Evolutionary conservation across 2,888 invertebrate genomes (phyloP), one percentile per base, ranked within the genome.

Genomic region (Malthinus seriepunctatus): DNA sequence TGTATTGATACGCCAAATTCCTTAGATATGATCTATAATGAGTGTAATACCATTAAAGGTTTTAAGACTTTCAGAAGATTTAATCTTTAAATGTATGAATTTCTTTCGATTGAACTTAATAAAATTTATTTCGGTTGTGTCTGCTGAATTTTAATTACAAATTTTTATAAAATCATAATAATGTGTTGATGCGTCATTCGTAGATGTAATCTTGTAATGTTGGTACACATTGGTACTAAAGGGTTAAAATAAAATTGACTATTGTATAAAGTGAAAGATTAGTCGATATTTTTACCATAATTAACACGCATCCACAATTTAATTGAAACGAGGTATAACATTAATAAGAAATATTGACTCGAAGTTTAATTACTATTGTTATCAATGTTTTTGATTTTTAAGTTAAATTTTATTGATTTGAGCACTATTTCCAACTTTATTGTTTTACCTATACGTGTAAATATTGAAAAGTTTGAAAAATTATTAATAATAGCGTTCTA

Each of bases 141-240:
- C 6, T 37, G 37, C 10, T 23, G 50, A 53, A 50, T 53, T 58
- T 53, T 58, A 58, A 60, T 60, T 60, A 60, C 42, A 39, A 47
- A 51, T 54, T 60, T 51, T 48, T 55, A 51, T 51, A 51, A 60
- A 56, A 56, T 54, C 59, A 58, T 54, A 49, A 50, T 64, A 71
- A 71, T 72, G 39, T 42, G 39, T 15, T 15, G 72, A 72, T 72
- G 71, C 71, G 63, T 51, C 68, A 69, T 69, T 71, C 69, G 67
- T 65, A 74, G 74, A 76, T 76, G 72, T 71, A 73, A 75, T 76
- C 74, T 75, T 69, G 71, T 69, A 69, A 68, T 69, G 71, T 73
- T 75, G 75, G 76, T 74, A 76, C 76, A 73, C 71, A 73, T 73
- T 75, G 76, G 75, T 74, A 76, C 76, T 69, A 68, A 73, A 72